These are phyloP conservation scores for Perccottus glenii DNA, from an alignment of 2,113 vertebrate species.

Conservation along the genomic window DNA sequence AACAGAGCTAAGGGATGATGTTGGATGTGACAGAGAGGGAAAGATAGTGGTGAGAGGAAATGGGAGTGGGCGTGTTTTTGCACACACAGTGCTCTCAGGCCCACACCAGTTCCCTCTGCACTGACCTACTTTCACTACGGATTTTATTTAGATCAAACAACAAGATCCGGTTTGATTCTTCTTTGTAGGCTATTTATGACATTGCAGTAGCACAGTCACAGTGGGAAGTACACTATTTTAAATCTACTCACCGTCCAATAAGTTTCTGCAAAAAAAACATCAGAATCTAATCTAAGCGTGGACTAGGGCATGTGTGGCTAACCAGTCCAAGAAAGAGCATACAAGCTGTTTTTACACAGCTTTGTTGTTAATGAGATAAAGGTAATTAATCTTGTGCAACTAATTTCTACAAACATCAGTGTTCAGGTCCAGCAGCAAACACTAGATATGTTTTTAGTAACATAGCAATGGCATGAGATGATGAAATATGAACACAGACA, in stretches of 20 bases:
- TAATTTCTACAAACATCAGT: not conserved
- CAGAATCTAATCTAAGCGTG: not conserved
- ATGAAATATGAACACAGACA: conserved; percentile 14
- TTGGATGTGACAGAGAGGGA: conserved; percentile 29
- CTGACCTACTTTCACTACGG: conserved; percentile 79
- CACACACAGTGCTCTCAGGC: conserved; percentile 73
- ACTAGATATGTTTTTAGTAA: not conserved
- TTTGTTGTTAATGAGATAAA: conserved; percentile 1
- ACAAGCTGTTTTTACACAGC: not conserved
- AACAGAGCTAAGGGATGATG: conserved; percentile 33
- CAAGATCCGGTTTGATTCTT: conserved; percentile 68
- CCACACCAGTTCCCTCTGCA: conserved; percentile 75
- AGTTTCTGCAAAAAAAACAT: conserved; percentile 26
- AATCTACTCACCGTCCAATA: conserved; percentile 29
- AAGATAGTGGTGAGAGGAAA: conserved; percentile 39
- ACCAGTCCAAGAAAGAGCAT: not conserved
- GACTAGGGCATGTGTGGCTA: not conserved
- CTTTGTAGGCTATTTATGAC: conserved; percentile 73
- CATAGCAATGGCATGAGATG: not conserved
- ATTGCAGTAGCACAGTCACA: conserved; percentile 51
- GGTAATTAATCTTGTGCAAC: not conserved
- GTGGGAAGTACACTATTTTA: conserved; percentile 49
- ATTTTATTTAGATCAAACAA: conserved; percentile 80
- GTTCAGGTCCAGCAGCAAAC: not conserved
- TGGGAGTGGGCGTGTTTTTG: conserved; percentile 63